phyloP scores from a whole-genome alignment of 2,797 vertebrate genomes.

The Alosa sapidissima region DNA sequence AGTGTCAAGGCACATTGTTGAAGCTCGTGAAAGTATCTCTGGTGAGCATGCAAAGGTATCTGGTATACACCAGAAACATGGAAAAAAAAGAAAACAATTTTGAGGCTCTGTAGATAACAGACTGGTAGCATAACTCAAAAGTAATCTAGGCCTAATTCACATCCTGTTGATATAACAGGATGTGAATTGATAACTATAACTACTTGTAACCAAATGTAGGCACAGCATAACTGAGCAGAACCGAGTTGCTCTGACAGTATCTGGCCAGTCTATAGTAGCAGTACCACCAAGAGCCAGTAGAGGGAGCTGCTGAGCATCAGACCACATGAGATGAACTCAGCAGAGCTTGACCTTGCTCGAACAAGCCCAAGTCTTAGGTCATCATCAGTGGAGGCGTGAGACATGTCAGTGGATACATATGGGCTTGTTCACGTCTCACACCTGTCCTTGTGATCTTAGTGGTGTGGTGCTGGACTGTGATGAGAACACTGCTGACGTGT shows the following conservation, averaged over 20 bases:
- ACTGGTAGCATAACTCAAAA: not conserved
- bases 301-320: not conserved
- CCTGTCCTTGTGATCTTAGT: not conserved
- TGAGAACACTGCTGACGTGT: conserved; percentile 26
- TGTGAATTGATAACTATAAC: too few relatives aligned
- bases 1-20: too few relatives aligned
- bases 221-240: not conserved
- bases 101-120: not conserved
- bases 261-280: not conserved
- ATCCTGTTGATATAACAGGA: too few relatives aligned
- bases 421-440: not conserved
- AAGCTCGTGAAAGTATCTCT: too few relatives aligned
- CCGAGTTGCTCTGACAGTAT: not conserved
- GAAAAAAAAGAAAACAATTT: too few relatives aligned
- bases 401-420: not conserved
- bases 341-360: conserved; percentile 38
- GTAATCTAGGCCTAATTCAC: not conserved
- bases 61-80: too few relatives aligned
- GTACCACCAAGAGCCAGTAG: not conserved
- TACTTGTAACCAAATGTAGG: not conserved
- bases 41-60: too few relatives aligned
- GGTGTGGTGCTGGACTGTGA: not conserved
- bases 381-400: not conserved
- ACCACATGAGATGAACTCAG: not conserved
- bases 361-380: not conserved